Evolutionary conservation across 2,113 vertebrate genomes (phyloP).

Genomic region (Bujurquina vittata): DNA sequence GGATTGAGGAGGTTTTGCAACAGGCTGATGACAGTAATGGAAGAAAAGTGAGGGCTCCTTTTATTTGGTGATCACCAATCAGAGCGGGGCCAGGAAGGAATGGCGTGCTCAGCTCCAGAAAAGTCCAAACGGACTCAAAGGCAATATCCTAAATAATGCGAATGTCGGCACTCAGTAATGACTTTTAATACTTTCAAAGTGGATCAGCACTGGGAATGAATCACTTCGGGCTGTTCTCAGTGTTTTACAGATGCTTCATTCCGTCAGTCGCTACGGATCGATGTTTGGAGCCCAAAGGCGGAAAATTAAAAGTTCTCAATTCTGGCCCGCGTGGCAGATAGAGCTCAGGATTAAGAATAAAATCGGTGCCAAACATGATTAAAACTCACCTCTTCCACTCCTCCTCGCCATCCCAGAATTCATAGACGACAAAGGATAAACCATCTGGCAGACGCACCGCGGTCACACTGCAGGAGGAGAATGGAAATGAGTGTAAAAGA

Average conservation of each 20-base stretch:
- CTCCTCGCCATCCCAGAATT: slow-evolving; percentile 95
- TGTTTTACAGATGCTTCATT: slow-evolving; percentile 6
- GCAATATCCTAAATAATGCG: slow-evolving; percentile 27
- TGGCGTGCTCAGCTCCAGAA: slow-evolving; percentile 6
- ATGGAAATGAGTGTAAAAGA: slow-evolving; percentile 8
- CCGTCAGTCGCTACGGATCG: not conserved
- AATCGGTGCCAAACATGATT: not conserved
- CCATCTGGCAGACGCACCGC: slow-evolving; percentile 88
- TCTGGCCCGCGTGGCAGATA: not conserved
- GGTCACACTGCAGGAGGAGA: slow-evolving; percentile 79
- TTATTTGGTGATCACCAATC: slow-evolving; percentile 54
- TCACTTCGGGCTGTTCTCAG: not conserved
- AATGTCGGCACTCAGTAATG: slow-evolving; percentile 11
- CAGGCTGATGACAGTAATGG: slow-evolving; percentile 45
- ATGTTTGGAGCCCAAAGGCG: not conserved
- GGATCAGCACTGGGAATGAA: slow-evolving; percentile 1
- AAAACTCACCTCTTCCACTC: slow-evolving; percentile 89
- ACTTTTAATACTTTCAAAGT: slow-evolving; percentile 34
- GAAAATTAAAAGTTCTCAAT: not conserved
- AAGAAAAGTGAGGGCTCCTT: slow-evolving; percentile 26
- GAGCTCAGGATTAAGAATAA: not conserved
- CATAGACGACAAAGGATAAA: slow-evolving; percentile 90
- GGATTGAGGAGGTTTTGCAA: slow-evolving; percentile 26
- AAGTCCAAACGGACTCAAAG: slow-evolving; percentile 32
- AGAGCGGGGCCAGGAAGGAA: slow-evolving; percentile 32